Evolutionary conservation across 2,113 vertebrate genomes (phyloP).

Genomic region (Gracilinanus agilis): DNA sequence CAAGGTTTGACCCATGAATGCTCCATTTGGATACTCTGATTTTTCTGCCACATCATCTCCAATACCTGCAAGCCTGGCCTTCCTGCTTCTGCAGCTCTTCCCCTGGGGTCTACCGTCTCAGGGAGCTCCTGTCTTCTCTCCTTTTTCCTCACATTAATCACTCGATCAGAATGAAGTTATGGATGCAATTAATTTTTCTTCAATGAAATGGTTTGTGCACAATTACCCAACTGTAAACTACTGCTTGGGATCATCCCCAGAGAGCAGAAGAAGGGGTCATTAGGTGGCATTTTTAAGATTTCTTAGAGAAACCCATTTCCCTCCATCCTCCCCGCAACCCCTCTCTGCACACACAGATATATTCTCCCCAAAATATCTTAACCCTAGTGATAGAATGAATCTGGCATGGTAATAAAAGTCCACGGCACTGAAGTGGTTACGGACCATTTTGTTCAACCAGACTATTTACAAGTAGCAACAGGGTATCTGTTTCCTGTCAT

Average conservation of each 20-base stretch:
- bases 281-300: conserved; percentile 57
- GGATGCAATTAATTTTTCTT: conserved; percentile 65
- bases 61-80: neutral
- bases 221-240: conserved; percentile 55
- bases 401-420: conserved; percentile 61
- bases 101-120: neutral
- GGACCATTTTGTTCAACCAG: conserved; percentile 90
- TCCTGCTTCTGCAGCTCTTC: conserved; percentile 49
- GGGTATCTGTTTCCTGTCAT: conserved; percentile 95
- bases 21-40: neutral
- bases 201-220: conserved; percentile 61
- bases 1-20: neutral
- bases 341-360: neutral
- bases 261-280: neutral
- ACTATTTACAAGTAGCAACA: conserved; percentile 94
- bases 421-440: conserved; percentile 89
- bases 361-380: conserved; percentile 30
- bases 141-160: neutral
- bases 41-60: neutral
- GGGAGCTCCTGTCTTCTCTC: neutral
- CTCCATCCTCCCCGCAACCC: neutral
- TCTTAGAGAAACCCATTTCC: neutral
- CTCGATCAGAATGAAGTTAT: conserved; percentile 56
- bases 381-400: conserved; percentile 58
- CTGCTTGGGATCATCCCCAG: conserved; percentile 40